These are phyloP conservation scores for Amphibalanus amphitrite DNA, from an alignment of 1,140 invertebrate species.

Conservation along the genomic window DNA sequence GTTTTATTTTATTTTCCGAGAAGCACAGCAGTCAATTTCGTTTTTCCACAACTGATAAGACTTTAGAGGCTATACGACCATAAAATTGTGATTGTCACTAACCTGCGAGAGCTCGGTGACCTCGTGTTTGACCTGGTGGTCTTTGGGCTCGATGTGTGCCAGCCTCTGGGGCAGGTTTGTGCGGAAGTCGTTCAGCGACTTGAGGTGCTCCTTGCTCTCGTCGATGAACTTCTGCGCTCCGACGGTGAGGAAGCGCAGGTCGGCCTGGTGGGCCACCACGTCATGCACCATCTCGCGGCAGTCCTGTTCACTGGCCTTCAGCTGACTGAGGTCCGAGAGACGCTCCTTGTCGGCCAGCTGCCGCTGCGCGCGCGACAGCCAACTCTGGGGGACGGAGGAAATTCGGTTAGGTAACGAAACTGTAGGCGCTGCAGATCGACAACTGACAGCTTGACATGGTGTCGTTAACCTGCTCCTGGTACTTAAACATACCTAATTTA, in stretches of 20 bases:
- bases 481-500: no score
- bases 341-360: slow-evolving; percentile 68
- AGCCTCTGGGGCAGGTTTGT: slow-evolving; percentile 54
- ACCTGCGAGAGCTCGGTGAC: not conserved
- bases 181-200: slow-evolving; percentile 63
- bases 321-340: slow-evolving; percentile 54
- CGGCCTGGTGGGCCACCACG: slow-evolving; percentile 84
- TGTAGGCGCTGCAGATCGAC: no score
- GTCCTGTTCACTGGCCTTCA: slow-evolving; percentile 49
- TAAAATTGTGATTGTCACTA: no score
- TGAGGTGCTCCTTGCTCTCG: slow-evolving; percentile 71
- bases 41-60: no score
- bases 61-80: no score
- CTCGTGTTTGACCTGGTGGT: slow-evolving; percentile 48
- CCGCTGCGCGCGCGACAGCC: slow-evolving; percentile 61
- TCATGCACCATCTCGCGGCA: slow-evolving; percentile 74
- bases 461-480: no score
- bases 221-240: slow-evolving; percentile 86
- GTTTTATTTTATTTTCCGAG: no score
- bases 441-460: no score
- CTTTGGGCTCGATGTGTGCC: slow-evolving; percentile 52
- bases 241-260: slow-evolving; percentile 85
- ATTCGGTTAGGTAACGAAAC: no score
- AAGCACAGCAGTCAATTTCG: no score
- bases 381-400: slow-evolving; percentile 24